Evolutionary conservation across 2,888 invertebrate genomes (phyloP).

Genomic region (Carpatolechia fugitivella): DNA sequence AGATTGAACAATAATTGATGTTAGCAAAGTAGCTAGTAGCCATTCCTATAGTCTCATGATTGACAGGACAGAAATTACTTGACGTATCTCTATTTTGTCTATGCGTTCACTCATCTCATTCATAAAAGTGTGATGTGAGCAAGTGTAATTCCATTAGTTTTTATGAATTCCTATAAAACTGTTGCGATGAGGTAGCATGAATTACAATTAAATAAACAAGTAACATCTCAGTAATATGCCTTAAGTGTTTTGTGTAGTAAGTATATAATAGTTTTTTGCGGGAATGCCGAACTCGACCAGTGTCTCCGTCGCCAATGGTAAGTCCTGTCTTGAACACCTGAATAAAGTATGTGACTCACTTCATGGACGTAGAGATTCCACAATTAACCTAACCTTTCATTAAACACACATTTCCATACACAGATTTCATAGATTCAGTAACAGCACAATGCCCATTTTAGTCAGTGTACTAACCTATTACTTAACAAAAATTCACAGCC

Average conservation of each 20-base stretch:
- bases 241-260: slow-evolving; percentile 61
- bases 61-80: slow-evolving; percentile 13
- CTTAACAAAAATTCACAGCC: not conserved
- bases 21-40: not conserved
- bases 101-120: slow-evolving; percentile 27
- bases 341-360: slow-evolving; percentile 31
- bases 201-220: slow-evolving; percentile 39
- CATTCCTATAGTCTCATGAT: not conserved
- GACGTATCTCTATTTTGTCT: slow-evolving; percentile 33
- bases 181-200: slow-evolving; percentile 71
- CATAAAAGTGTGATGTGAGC: slow-evolving; percentile 56
- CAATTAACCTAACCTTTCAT: not conserved
- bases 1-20: no score
- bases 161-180: slow-evolving; percentile 38
- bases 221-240: slow-evolving; percentile 68
- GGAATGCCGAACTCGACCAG: slow-evolving; percentile 73
- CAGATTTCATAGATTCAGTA: not conserved
- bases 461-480: slow-evolving; percentile 1
- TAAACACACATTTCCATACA: not conserved
- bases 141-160: slow-evolving; percentile 38
- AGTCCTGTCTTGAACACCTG: slow-evolving; percentile 44
- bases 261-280: slow-evolving; percentile 49
- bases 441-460: not conserved
- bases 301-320: slow-evolving; percentile 68
- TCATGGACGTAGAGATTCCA: not conserved